Evolutionary conservation across 2,113 vertebrate species (phyloP).

Genomic region (Colossoma macropomum): DNA sequence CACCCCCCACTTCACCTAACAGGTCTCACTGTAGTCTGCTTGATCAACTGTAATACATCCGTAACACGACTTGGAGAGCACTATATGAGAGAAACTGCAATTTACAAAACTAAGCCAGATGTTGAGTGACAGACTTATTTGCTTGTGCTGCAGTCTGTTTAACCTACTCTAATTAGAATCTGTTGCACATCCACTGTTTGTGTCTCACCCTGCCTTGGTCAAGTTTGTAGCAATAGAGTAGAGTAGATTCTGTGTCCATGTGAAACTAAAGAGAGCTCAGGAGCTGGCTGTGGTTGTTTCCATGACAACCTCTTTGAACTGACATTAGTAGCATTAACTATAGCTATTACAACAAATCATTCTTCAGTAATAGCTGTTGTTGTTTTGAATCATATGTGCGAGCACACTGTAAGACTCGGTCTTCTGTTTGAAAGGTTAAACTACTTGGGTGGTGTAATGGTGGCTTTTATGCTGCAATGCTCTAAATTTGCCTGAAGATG

Average conservation of each 20-base stretch:
- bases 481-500: neutral
- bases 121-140: neutral
- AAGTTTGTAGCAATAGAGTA: neutral
- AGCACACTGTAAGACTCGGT: neutral
- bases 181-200: neutral
- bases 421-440: neutral
- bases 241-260: neutral
- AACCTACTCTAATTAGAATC: neutral
- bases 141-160: neutral
- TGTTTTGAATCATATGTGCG: neutral
- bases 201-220: neutral
- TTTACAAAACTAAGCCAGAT: neutral
- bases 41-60: slow-evolving; percentile 43
- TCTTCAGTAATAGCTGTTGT: no score
- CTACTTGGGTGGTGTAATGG: neutral
- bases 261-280: neutral
- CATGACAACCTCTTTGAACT: no score
- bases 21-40: slow-evolving; percentile 5
- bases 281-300: no score
- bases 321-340: no score
- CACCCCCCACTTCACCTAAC: slow-evolving; percentile 15
- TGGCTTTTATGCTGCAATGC: neutral
- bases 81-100: neutral
- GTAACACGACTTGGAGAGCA: slow-evolving; percentile 63
- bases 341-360: neutral